These are phyloP conservation scores for Glyptemys insculpta DNA, from an alignment of 2,797 vertebrate genomes.

Conservation along the genomic window DNA sequence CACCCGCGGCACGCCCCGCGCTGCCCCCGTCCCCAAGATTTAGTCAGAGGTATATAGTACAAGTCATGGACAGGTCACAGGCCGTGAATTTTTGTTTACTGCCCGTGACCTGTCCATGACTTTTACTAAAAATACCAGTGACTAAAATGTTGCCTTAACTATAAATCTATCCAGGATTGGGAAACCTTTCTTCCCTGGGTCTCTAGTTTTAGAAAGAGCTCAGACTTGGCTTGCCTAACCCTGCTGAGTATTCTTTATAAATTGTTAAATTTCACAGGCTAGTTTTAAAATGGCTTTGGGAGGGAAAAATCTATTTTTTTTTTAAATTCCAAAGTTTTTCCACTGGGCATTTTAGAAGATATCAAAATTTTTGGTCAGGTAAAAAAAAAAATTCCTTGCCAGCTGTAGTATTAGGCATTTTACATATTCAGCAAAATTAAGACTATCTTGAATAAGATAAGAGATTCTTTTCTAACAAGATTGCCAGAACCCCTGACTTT, in stretches of 20 bases:
- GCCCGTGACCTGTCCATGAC: no score
- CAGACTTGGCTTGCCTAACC: not conserved
- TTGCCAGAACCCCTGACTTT: not conserved
- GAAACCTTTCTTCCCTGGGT: conserved; percentile 33
- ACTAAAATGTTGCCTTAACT: not conserved
- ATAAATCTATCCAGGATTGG: conserved; percentile 43
- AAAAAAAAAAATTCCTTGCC: not conserved
- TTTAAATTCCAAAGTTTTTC: not conserved
- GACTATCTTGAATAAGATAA: not conserved
- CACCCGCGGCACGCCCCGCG: no score
- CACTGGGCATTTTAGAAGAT: not conserved
- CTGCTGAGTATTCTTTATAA: conserved; percentile 33
- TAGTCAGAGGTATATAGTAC: no score
- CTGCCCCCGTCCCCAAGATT: not conserved
- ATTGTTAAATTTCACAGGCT: not conserved
- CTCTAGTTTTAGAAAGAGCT: conserved; percentile 11
- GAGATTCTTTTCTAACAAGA: conserved; percentile 1
- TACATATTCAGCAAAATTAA: conserved; percentile 34
- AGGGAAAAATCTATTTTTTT: conserved; percentile 22
- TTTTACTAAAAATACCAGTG: no score
- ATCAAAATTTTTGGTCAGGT: conserved; percentile 26
- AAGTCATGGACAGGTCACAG: no score
- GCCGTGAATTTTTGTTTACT: no score
- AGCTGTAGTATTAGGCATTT: conserved; percentile 11
- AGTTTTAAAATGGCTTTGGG: not conserved